These are phyloP conservation scores for Sebastes kiyomatsui DNA, from an alignment of 2,797 vertebrate genomes.

Conservation along the genomic window DNA sequence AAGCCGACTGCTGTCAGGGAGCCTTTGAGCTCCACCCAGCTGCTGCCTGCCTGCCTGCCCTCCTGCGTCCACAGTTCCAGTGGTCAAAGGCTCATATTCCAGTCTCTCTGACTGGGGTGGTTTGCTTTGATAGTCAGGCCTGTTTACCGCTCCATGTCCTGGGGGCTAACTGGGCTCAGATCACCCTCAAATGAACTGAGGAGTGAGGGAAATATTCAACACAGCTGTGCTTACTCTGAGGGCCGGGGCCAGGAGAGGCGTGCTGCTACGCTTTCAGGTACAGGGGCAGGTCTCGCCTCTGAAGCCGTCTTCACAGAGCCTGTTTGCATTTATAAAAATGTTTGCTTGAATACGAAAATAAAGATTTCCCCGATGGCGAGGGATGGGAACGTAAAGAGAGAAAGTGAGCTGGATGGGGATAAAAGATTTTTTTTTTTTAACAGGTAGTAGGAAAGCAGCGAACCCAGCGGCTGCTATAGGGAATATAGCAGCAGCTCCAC, in stretches of 20 bases:
- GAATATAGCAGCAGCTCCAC: slow-evolving; percentile 50
- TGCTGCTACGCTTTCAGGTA: slow-evolving; percentile 63
- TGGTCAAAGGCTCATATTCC: slow-evolving; percentile 77
- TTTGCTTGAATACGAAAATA: slow-evolving; percentile 70
- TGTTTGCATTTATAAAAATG: slow-evolving; percentile 78
- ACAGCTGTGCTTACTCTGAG: slow-evolving; percentile 79
- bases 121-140: slow-evolving; percentile 83
- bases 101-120: slow-evolving; percentile 72
- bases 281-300: slow-evolving; percentile 58
- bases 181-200: slow-evolving; percentile 82
- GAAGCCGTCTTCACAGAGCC: slow-evolving; percentile 65
- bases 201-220: slow-evolving; percentile 85
- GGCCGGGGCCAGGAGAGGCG: slow-evolving; percentile 51
- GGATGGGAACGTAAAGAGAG: slow-evolving; percentile 64
- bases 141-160: slow-evolving; percentile 80
- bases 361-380: slow-evolving; percentile 55
- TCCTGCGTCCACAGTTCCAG: slow-evolving; percentile 50
- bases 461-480: slow-evolving; percentile 48
- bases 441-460: slow-evolving; percentile 65
- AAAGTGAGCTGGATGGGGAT: slow-evolving; percentile 57
- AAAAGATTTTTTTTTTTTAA: slow-evolving; percentile 53
- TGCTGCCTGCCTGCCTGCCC: slow-evolving; percentile 31
- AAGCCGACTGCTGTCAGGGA: slow-evolving; percentile 51
- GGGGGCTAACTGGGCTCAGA: slow-evolving; percentile 76
- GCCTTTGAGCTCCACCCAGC: slow-evolving; percentile 52